Evolutionary conservation across 2,113 vertebrate genomes (phyloP), one percentile per base, ranked within the genome.

Genomic region (Cyprinodon variegatus): DNA sequence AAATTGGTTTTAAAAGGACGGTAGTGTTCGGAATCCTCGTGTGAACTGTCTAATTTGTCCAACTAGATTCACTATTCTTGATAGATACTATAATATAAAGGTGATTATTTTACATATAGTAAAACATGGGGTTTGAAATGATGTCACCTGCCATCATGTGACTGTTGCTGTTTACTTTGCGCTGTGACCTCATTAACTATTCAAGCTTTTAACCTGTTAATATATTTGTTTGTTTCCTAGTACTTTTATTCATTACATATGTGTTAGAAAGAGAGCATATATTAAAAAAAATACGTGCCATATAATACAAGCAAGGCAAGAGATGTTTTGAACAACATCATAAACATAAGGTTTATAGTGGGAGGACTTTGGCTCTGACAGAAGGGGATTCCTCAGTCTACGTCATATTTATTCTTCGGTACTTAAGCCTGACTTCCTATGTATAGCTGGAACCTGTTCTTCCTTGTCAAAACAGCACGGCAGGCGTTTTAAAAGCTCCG

Each of bases 371-470:
- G 68, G 81, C 77, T 15, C 0, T 0, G 12, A 4, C 60, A 61
- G 9, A 6, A 0, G 84, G 88, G 86, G 79, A 82, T 83, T 89
- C 79, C 86, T 59, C 3, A 29, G 29, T 17, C 48, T 17, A 40
- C 82, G 77, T 89, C 85, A 91, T n/a, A 0, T 29, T 29, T 29
- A 29, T 0, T 0, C 3, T 0, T 17, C 1, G n/a, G 5, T 83
- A 88, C 70, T 74, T 87, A 91, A 83, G 3, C 10, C 0, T 1
- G 1, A 8, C 0, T 53, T 11, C 20, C 88, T 87, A 79, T 79
- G 65, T 79, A 65, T 86, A 89, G 85, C 1, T 61, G 48, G 74
- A 65, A 89, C 67, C 76, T 81, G 82, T 85, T 85, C 70, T 77
- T 81, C 72, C 77, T 84, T 79, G 81, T 77, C 68, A 43, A 68